phyloP scores from a whole-genome alignment of 2,888 invertebrate species.

The Macaria liturata region DNA sequence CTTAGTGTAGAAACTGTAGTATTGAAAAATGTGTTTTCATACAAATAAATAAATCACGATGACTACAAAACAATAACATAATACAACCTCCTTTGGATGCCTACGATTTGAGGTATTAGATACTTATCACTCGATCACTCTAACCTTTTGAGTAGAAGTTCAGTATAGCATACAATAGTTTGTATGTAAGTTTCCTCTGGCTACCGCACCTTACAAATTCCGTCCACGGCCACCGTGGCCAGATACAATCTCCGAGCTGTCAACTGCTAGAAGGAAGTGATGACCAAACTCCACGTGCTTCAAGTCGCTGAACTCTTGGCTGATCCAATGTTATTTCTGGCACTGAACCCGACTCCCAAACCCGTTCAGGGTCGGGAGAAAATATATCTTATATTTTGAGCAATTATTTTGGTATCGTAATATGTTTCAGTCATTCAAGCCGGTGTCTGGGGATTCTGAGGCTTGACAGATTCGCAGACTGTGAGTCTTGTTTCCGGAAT shows the following conservation, averaged over 20 bases:
- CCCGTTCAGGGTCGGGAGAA: slow-evolving; percentile 34
- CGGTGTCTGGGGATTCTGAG: slow-evolving; percentile 8
- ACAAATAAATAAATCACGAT: no score
- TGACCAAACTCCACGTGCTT: slow-evolving; percentile 24
- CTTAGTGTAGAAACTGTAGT: no score
- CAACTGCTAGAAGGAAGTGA: slow-evolving; percentile 25
- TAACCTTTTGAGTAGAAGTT: no score
- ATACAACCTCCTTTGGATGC: no score
- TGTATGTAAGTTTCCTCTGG: no score
- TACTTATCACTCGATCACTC: no score
- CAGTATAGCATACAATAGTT: no score
- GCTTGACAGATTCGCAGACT: slow-evolving; percentile 7
- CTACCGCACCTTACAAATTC: slow-evolving; percentile 18
- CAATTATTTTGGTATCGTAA: slow-evolving; percentile 13
- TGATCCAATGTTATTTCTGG: slow-evolving; percentile 50
- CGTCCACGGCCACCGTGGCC: slow-evolving; percentile 22
- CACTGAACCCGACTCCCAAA: slow-evolving; percentile 45
- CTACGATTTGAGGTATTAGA: no score
- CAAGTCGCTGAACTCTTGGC: slow-evolving; percentile 44
- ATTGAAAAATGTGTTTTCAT: no score
- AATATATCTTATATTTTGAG: slow-evolving; percentile 31
- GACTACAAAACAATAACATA: no score
- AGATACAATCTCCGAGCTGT: slow-evolving; percentile 31
- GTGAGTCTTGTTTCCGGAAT: no score
- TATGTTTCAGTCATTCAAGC: slow-evolving; percentile 19